Evolutionary conservation across 1,140 invertebrate genomes (phyloP), one percentile per base, ranked within the genome.

Genomic region (Drosophila azteca): DNA sequence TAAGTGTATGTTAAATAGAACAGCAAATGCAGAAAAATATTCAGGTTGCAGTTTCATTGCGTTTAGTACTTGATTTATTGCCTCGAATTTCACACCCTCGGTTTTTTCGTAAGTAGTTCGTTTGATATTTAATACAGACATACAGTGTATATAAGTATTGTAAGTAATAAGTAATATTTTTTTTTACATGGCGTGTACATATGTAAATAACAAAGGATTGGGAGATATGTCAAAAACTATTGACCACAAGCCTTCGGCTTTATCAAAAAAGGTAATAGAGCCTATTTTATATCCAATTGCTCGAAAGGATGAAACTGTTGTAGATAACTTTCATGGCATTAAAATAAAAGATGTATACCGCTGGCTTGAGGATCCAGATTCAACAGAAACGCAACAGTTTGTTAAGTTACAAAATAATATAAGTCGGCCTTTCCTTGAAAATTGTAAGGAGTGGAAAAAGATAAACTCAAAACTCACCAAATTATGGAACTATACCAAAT

Each of bases 401-500:
- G 96, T 99, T 35, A 95, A 98, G 62, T 95, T 95, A 9, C 96
- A 99, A 92, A 99, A 99, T 94, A 94, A 94, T 22, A 94, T 99
- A 15, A 97, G 97, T 9, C 92, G 94, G 52, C 97, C 97, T 2
- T 99, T 95, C 92, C 93, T 99, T 4, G 94, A 97, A 69, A 93
- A 93, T 15, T 99, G 96, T 89, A 93, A 94, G 5, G 93, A 94
- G 48, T 95, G 96, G 78, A 92, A 95, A 9, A 94, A 95, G 76
- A 95, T 99, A 45, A 94, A 95, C 79, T 92, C 94, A 49, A 93
- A 95, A 63, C 93, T 99, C 3, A 99, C 96, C 0, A 95, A 98
- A 78, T 93, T 99, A 3, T 99, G 97, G 97, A 96, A 99, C 92
- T 99, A 97, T 93, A 97, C 97, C 31, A 99, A 99, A 92, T 99